These are phyloP conservation scores for Dioctria linearis DNA, from an alignment of 2,888 invertebrate genomes.

Conservation along the genomic window DNA sequence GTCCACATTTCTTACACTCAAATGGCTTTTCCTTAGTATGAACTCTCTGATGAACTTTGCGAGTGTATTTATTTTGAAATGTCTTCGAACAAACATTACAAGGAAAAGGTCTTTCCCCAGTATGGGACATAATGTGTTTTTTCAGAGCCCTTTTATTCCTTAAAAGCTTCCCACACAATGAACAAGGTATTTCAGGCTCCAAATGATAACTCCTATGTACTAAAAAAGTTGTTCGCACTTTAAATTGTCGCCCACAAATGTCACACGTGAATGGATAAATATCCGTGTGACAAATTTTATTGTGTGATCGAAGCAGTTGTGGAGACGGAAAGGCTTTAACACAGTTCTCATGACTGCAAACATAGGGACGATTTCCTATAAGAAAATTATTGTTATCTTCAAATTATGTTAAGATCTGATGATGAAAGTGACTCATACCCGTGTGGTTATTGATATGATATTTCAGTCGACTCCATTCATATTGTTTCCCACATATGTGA, in stretches of 20 bases:
- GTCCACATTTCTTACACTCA: background rate
- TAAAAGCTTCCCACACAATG: slow-evolving; percentile 41
- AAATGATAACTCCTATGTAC: slow-evolving; percentile 50
- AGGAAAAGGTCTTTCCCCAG: slow-evolving; percentile 24
- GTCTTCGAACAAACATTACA: slow-evolving; percentile 42
- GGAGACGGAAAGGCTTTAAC: slow-evolving; percentile 32
- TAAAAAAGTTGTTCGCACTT: slow-evolving; percentile 29
- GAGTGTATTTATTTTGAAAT: slow-evolving; percentile 39
- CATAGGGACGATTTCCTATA: slow-evolving; percentile 30
- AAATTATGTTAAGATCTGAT: background rate
- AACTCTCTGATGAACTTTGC: slow-evolving; percentile 34
- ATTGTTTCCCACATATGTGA: slow-evolving; percentile 40
- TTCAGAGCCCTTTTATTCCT: slow-evolving; percentile 24
- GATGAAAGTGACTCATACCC: background rate
- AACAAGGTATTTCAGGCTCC: slow-evolving; percentile 52
- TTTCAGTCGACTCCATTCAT: slow-evolving; percentile 6
- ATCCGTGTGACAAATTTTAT: slow-evolving; percentile 41
- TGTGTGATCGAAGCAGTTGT: background rate
- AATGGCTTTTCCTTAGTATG: slow-evolving; percentile 50
- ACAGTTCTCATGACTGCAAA: slow-evolving; percentile 21
- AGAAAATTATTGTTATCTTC: background rate
- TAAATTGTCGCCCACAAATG: slow-evolving; percentile 39
- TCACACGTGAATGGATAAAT: slow-evolving; percentile 19
- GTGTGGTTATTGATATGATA: slow-evolving; percentile 37
- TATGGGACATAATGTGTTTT: slow-evolving; percentile 42